These are phyloP conservation scores for Macrobrachium nipponense DNA, from an alignment of 1,140 invertebrate species.

Conservation along the genomic window DNA sequence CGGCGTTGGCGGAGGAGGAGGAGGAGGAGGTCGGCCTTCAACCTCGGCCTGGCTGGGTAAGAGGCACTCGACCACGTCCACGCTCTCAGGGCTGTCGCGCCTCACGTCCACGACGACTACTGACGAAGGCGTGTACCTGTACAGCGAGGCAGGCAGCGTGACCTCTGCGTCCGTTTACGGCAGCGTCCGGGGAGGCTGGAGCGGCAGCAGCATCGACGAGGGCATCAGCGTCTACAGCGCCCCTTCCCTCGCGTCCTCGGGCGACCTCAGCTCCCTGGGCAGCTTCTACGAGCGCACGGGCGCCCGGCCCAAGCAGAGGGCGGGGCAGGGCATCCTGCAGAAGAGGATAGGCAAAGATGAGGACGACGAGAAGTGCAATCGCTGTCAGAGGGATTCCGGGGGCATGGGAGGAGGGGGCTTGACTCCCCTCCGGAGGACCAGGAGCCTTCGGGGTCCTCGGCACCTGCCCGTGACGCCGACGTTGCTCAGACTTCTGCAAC, in stretches of 20 bases:
- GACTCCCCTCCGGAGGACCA: slow-evolving; percentile 25
- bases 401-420: background rate
- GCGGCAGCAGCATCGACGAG: slow-evolving; percentile 32
- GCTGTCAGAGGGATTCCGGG: slow-evolving; percentile 56
- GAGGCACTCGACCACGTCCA: slow-evolving; percentile 40
- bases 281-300: slow-evolving; percentile 24
- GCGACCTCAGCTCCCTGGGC: slow-evolving; percentile 2
- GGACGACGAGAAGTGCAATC: slow-evolving; percentile 53
- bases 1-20: background rate
- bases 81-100: slow-evolving; percentile 40
- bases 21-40: background rate
- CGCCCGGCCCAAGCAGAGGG: slow-evolving; percentile 39
- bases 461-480: slow-evolving; percentile 62
- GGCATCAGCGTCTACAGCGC: slow-evolving; percentile 45
- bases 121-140: slow-evolving; percentile 60
- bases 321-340: slow-evolving; percentile 1
- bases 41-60: slow-evolving; percentile 9
- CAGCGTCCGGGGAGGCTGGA: slow-evolving; percentile 31
- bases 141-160: slow-evolving; percentile 46
- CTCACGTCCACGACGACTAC: slow-evolving; percentile 58
- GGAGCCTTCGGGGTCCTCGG: slow-evolving; percentile 47
- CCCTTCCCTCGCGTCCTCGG: slow-evolving; percentile 30
- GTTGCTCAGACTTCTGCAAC: slow-evolving; percentile 52
- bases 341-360: slow-evolving; percentile 27
- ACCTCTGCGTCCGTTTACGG: slow-evolving; percentile 48